Evolutionary conservation across 2,888 invertebrate species (phyloP).

Genomic region (Coenonympha glycerion): DNA sequence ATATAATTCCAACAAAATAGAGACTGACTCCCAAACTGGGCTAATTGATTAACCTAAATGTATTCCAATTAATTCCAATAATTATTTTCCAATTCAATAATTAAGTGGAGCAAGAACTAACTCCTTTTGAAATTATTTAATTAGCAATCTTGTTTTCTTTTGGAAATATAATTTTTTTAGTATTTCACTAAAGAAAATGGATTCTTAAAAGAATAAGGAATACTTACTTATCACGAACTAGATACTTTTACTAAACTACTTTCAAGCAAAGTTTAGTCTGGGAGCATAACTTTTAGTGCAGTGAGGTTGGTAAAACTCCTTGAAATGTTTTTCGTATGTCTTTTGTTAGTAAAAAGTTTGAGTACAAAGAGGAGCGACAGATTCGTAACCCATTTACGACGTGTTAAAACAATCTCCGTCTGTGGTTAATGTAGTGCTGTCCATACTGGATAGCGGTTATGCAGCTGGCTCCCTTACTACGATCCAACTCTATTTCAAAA

Average conservation of each 20-base stretch:
- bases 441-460: constrained; percentile 25
- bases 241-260: constrained; percentile 9
- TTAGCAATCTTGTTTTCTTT: too few species aligned
- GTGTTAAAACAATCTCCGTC: constrained; percentile 53
- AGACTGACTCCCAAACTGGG: too few species aligned
- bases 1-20: too few species aligned
- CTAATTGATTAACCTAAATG: too few species aligned
- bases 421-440: constrained; percentile 39
- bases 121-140: too few species aligned
- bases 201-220: not conserved
- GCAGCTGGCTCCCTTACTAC: constrained; percentile 25
- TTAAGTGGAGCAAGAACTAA: too few species aligned
- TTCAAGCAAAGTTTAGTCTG: constrained; percentile 10
- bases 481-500: not conserved
- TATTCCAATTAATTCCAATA: too few species aligned
- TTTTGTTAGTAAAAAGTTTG: constrained; percentile 16
- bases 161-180: not conserved
- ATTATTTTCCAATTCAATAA: too few species aligned
- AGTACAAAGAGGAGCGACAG: constrained; percentile 33
- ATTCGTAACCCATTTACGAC: constrained; percentile 54
- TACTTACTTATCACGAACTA: constrained; percentile 11
- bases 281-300: constrained; percentile 14
- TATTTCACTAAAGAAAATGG: not conserved
- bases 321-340: constrained; percentile 13
- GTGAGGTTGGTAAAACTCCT: constrained; percentile 5